A percentile compares a stretch with the other conserved stretches of the same genome.
These are phyloP conservation scores for Sibirionetta formosa DNA, from an alignment of 2,797 vertebrate species.

Conservation along the genomic window DNA sequence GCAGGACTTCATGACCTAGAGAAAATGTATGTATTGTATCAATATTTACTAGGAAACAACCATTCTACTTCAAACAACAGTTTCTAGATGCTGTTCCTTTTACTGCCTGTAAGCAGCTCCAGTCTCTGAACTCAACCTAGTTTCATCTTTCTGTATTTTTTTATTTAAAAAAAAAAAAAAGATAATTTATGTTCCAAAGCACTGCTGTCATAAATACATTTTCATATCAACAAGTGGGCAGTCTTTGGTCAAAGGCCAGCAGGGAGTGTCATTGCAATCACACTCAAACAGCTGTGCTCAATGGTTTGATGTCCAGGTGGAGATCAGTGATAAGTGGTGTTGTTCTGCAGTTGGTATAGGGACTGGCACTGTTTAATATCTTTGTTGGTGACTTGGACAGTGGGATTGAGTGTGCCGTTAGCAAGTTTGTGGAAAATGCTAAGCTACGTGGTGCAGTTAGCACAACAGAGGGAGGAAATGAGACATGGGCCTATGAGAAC, in stretches of 20 bases:
- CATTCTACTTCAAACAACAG: neutral
- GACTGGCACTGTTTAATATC: too few relatives aligned
- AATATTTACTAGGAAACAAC: neutral
- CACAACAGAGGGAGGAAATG: too few relatives aligned
- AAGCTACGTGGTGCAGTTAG: too few relatives aligned
- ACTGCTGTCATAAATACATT: neutral
- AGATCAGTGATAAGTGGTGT: too few relatives aligned
- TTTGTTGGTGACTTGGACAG: too few relatives aligned
- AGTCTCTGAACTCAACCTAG: neutral
- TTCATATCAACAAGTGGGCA: rapidly evolving
- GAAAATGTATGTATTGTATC: slow-evolving; percentile 84
- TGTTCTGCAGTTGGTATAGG: too few relatives aligned
- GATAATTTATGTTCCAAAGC: neutral
- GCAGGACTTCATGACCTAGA: slow-evolving; percentile 82
- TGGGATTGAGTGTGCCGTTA: too few relatives aligned
- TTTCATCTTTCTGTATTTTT: neutral
- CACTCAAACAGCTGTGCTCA: neutral
- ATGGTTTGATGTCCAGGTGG: neutral
- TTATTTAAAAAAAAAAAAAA: neutral
- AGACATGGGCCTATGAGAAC: too few relatives aligned
- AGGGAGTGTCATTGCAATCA: neutral
- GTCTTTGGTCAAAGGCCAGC: neutral
- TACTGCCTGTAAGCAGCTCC: neutral
- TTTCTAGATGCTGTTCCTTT: neutral
- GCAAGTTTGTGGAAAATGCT: too few relatives aligned